Base-by-base conservation (phyloP, 2,113 vertebrate species). In the Eulemur rufifrons region DNA sequence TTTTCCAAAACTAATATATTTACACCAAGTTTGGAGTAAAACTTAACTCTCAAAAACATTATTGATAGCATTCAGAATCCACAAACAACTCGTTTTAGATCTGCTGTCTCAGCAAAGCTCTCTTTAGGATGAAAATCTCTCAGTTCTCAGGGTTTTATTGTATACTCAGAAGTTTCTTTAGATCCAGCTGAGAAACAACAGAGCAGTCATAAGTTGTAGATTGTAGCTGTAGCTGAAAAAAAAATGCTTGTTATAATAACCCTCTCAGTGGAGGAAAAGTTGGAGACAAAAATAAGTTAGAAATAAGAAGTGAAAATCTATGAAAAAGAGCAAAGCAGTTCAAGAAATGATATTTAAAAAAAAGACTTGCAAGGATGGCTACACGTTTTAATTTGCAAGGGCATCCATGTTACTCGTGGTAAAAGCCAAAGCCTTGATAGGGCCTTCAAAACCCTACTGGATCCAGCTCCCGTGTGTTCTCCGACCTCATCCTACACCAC, bases 121-220 rank as follows among this genome's bases (percentile, higher is more conserved):
- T 86, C 29, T 78, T 50, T 69, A 87, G 34, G 78, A 78, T 59
- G 52, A 87, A 84, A 87, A 45, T 37, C 54, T 69, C 45, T 50
- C 52, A 66, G 20, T 47, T 73, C 32, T 25, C n/a, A 92, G 15
- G 34, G 25, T 77, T 81, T 73, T 93, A 63, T 42, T 64, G 81
- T 69, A 94, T 18, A 32, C 17, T 91, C 64, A 68, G 71, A 88
- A 74, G 12, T 52, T 78, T 73, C 76, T 93, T 96, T 83, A 73
- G 71, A 54, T 88, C 8, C 20, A 9, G 15, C 95, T 94, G n/a
- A 68, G 20, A 93, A 77, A 90, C 39, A 78, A 27, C 29, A 86
- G 11, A 66, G 14, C 27, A 78, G 20, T 52, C 34, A 34, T 39
- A 37, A 87, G 1, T 50, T 84, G 25, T 6, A 84, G 68, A 93